phyloP scores from a whole-genome alignment of 2,888 invertebrate genomes.

The Horisme vitalbata region DNA sequence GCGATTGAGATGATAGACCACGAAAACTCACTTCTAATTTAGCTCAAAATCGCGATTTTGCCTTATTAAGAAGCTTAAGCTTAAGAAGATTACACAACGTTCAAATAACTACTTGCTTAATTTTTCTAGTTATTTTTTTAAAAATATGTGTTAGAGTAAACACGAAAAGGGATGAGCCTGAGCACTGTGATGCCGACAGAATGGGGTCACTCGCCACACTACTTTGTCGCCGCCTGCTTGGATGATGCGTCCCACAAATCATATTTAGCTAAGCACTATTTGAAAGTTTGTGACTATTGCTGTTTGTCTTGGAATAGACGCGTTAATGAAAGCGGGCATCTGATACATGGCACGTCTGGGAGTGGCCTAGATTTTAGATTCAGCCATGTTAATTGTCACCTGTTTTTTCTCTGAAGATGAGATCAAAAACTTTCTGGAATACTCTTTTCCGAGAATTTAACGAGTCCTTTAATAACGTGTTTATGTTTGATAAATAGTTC shows the following conservation, averaged over 20 bases:
- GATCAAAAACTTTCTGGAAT: conserved; percentile 27
- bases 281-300: conserved; percentile 64
- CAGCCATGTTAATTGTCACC: conserved; percentile 34
- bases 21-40: conserved; percentile 14
- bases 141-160: conserved; percentile 28
- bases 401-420: conserved; percentile 32
- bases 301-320: conserved; percentile 67
- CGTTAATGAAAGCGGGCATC: conserved; percentile 60
- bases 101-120: too few species aligned
- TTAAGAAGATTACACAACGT: neutral
- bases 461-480: conserved; percentile 5
- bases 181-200: conserved; percentile 46
- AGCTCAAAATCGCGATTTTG: neutral
- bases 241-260: conserved; percentile 69
- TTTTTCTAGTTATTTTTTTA: too few species aligned
- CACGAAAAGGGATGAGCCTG: conserved; percentile 38
- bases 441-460: conserved; percentile 24
- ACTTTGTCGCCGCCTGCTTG: conserved; percentile 56
- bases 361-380: conserved; percentile 49
- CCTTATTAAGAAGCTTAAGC: neutral
- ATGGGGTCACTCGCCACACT: conserved; percentile 62
- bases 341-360: conserved; percentile 49
- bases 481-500: conserved; percentile 19
- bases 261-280: conserved; percentile 70
- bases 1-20: conserved; percentile 19